These are phyloP conservation scores for Cosmia pyralina DNA, from an alignment of 2,888 invertebrate genomes.

Conservation along the genomic window DNA sequence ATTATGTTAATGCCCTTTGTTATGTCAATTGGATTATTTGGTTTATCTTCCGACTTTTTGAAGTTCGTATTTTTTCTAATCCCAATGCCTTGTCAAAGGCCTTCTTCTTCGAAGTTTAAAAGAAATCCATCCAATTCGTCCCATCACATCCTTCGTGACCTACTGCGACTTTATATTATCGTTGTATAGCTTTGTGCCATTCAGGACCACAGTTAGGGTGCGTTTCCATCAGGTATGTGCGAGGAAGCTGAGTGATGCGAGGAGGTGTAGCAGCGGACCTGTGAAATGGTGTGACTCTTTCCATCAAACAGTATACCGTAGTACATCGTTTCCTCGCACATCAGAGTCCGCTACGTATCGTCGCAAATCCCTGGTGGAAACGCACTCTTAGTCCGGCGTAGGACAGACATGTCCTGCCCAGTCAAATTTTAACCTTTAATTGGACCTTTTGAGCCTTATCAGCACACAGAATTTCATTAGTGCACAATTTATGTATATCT, in stretches of 20 bases:
- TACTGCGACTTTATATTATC: background rate
- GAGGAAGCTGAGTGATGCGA: background rate
- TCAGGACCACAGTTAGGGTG: background rate
- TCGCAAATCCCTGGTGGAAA: background rate
- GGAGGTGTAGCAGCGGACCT: too few relatives aligned
- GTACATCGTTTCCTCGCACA: background rate
- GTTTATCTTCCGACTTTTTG: background rate
- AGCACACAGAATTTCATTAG: background rate
- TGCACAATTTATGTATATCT: background rate
- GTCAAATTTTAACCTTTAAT: background rate
- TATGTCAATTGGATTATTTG: conserved; percentile 7
- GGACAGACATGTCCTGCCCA: background rate
- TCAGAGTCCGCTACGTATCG: background rate
- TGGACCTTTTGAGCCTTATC: background rate
- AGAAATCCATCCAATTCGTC: background rate
- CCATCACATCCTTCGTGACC: background rate
- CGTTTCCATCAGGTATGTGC: background rate
- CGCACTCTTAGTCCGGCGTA: background rate
- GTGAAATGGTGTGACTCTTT: too few relatives aligned
- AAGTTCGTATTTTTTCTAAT: background rate
- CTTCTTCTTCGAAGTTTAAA: background rate
- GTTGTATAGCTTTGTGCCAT: background rate
- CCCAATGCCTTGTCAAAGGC: background rate
- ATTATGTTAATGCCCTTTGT: conserved; percentile 31
- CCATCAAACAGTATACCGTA: background rate